These are phyloP conservation scores for Illadopsis cleaveri DNA, from an alignment of 2,113 vertebrate genomes.

Conservation along the genomic window DNA sequence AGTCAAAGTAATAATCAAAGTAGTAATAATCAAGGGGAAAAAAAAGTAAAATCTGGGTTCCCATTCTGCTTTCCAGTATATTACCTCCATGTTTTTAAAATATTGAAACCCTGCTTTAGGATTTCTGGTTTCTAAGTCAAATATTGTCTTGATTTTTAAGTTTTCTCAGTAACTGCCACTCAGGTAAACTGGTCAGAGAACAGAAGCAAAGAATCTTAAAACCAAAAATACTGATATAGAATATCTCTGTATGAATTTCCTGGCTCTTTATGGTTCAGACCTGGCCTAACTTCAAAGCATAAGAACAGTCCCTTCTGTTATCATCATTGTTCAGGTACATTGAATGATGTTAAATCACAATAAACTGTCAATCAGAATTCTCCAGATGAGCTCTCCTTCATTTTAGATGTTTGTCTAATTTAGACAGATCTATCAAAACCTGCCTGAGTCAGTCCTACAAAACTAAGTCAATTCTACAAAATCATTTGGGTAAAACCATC, in stretches of 20 bases:
- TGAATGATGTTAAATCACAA: background rate
- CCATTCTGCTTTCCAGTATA: background rate
- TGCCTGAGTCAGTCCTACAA: background rate
- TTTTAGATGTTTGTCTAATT: background rate
- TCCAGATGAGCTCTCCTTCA: background rate
- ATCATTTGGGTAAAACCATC: background rate
- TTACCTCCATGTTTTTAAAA: background rate
- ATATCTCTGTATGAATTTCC: background rate
- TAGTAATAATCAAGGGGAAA: background rate
- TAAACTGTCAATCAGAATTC: background rate
- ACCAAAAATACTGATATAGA: background rate
- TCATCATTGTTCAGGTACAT: background rate
- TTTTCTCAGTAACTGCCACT: background rate
- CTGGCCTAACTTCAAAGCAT: background rate
- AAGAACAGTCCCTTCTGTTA: background rate
- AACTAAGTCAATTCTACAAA: background rate
- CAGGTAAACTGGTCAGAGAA: background rate
- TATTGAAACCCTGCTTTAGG: background rate
- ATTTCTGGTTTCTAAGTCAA: background rate
- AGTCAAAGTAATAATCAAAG: background rate
- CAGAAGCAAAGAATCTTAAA: background rate
- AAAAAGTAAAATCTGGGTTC: background rate
- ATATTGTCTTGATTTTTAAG: background rate
- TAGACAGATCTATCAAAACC: background rate
- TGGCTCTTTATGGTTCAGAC: background rate